Evolutionary conservation across 2,797 vertebrate genomes (phyloP).

Genomic region (Austrolebias charrua): DNA sequence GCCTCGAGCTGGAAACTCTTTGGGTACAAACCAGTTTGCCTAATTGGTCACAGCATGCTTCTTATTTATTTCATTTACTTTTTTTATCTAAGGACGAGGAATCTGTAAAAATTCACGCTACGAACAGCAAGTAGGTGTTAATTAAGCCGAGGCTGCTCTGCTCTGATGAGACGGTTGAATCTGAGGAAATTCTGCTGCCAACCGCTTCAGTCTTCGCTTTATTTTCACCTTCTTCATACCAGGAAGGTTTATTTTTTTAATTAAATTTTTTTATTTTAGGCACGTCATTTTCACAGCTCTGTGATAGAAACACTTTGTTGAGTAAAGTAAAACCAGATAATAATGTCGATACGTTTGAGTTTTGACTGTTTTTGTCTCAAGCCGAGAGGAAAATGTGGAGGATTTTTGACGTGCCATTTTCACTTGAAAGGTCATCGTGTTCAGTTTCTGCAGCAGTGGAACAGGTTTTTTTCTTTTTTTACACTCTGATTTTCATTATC

Average conservation of each 20-base stretch:
- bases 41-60: constrained; percentile 64
- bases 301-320: background rate
- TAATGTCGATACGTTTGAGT: background rate
- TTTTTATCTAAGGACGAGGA: constrained; percentile 4
- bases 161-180: constrained; percentile 55
- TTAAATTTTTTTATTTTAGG: background rate
- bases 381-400: background rate
- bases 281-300: constrained; percentile 1
- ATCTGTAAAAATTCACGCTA: constrained; percentile 57
- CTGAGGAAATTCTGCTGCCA: constrained; percentile 17
- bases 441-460: constrained; percentile 17
- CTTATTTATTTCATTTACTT: constrained; percentile 18
- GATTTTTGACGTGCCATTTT: constrained; percentile 25
- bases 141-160: constrained; percentile 43
- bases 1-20: constrained; percentile 43
- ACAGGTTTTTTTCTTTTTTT: background rate
- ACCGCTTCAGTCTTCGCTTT: background rate
- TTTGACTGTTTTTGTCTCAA: background rate
- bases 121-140: constrained; percentile 62
- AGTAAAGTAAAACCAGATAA: background rate
- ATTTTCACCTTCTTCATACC: constrained; percentile 1
- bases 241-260: background rate
- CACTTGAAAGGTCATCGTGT: constrained; percentile 31
- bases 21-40: constrained; percentile 43
- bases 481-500: background rate